Base-by-base conservation (phyloP, 2,888 invertebrate genomes). In the Zelleria hepariella region DNA sequence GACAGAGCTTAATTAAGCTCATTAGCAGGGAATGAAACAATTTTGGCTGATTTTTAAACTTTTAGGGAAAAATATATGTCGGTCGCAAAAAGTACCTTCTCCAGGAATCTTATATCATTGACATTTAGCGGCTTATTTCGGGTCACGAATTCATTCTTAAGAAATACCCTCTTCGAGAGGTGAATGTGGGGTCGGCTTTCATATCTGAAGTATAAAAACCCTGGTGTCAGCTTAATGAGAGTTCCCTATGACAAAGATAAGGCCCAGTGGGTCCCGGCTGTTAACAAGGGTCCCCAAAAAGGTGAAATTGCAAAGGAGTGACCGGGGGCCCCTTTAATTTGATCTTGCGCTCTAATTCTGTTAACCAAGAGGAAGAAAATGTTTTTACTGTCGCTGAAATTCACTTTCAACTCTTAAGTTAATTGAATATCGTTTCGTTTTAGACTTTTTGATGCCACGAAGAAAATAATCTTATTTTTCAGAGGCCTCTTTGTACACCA, bases 251-350 rank as follows among this genome's bases (percentile, higher is more conserved):
- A 72, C 73, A 73, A 74, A 77, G 78, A 79, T 78, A 79, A 77
- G 74, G 68, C 63, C 62, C 60, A 42, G 60, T 65, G 61, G 66
- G 66, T 15, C 10, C 20, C 8, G 26, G 20, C 67, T 75, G 77
- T 77, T 81, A 80, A 85, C 79, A 80, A 80, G 83, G 83, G 82
- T 82, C 73, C 18, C 58, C 66, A 73, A 72, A 74, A 77, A 74
- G 72, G 74, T 75, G 77, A 78, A 80, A 83, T 82, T 80, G 76
- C 76, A 69, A 68, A 72, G 78, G 78, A 77, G 77, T 77, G 75
- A 75, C 75, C 77, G 66, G 59, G 64, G 66, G n/a, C 71, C 68
- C 21, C 72, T 76, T 78, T 78, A 78, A 80, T 80, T 80, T 73
- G 71, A 80, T 78, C 73, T 75, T 73, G 65, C 69, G 63, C 66